Conservation (phyloP, 1,140 invertebrate genomes). For the Rhizoglyphus robini region DNA sequence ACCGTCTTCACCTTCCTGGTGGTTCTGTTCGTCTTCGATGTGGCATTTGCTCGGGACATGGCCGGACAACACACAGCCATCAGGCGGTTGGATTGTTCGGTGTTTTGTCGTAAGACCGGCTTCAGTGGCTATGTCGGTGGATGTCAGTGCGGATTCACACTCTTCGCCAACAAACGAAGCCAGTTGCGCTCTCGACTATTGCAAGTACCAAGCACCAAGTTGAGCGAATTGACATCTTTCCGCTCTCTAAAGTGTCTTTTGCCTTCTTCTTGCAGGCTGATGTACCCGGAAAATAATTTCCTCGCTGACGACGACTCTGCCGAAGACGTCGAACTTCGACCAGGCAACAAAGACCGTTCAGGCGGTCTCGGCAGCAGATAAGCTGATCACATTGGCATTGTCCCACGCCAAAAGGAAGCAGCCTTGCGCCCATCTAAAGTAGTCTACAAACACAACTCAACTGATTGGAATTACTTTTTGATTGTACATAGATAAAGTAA, state of each 20-base stretch:
- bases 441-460: no score
- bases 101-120: conserved; percentile 29
- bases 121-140: conserved; percentile 30
- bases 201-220: not conserved
- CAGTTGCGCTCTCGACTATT: not conserved
- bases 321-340: not conserved
- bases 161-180: conserved; percentile 27
- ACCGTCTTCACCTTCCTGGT: no score
- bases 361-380: not conserved
- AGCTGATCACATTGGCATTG: not conserved
- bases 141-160: conserved; percentile 31
- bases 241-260: not conserved
- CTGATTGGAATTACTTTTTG: not conserved
- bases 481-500: no score
- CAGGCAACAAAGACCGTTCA: not conserved
- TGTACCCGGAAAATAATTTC: not conserved
- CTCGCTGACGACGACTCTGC: not conserved
- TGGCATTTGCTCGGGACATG: no score
- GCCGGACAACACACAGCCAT: conserved; percentile 2
- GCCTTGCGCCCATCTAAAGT: no score
- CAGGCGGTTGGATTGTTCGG: conserved; percentile 29
- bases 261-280: not conserved
- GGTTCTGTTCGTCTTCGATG: no score
- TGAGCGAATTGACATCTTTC: not conserved
- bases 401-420: no score